Percentiles rank a stretch among this genome's conserved stretches.
Evolutionary conservation across 1,140 invertebrate genomes (phyloP).

Genomic region (Drosophila bocki): DNA sequence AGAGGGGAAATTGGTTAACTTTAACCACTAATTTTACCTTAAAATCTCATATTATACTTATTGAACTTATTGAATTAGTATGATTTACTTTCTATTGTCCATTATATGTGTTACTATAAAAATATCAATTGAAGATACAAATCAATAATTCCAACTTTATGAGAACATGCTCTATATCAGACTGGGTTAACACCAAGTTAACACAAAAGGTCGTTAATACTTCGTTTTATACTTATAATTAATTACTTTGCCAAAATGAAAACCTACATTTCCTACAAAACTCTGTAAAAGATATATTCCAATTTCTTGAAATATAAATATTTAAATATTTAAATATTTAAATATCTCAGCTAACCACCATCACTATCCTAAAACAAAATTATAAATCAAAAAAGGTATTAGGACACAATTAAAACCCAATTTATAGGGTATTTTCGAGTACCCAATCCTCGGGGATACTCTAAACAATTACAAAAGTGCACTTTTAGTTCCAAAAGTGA

Average conservation of each 20-base stretch:
- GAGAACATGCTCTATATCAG: neutral
- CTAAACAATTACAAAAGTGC: neutral
- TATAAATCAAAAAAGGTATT: neutral
- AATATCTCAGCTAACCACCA: no score
- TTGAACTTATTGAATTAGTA: no score
- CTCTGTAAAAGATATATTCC: neutral
- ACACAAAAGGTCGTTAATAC: neutral
- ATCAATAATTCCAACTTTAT: no score
- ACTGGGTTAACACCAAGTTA: neutral
- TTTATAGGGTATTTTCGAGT: neutral
- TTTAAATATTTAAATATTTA: no score
- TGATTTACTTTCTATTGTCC: no score
- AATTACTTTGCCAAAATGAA: no score
- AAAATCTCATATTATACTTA: neutral
- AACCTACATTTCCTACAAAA: neutral
- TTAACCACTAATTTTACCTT: no score
- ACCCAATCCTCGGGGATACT: neutral
- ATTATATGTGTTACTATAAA: no score
- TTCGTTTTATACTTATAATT: neutral
- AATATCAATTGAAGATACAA: no score
- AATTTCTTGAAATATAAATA: no score
- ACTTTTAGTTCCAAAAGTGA: slow-evolving; percentile 2
- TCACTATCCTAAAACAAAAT: neutral
- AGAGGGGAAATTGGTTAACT: neutral
- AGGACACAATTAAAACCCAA: neutral